phyloP scores from a whole-genome alignment of 1,140 invertebrate species.

The Vollenhovia emeryi region DNA sequence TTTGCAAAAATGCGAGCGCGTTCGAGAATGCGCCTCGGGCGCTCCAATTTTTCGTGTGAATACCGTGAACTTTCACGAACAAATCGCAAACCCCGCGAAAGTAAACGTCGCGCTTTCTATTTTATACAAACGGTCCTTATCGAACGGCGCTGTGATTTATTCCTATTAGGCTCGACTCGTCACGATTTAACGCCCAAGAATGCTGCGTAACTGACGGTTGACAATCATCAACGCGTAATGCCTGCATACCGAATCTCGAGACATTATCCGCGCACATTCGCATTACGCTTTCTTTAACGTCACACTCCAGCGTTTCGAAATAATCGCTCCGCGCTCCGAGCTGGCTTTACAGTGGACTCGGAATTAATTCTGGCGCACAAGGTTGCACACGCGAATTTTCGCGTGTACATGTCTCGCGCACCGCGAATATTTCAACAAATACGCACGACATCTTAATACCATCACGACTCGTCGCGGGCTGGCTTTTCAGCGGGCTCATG shows the following conservation, averaged over 20 bases:
- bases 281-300: conserved; percentile 48
- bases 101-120: conserved; percentile 23
- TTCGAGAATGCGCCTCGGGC: conserved; percentile 20
- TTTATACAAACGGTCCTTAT: not conserved
- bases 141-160: conserved; percentile 13
- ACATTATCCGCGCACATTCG: conserved; percentile 42
- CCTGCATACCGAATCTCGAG: conserved; percentile 18
- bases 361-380: conserved; percentile 56
- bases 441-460: conserved; percentile 58
- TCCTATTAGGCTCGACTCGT: not conserved
- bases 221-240: conserved; percentile 28
- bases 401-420: conserved; percentile 50
- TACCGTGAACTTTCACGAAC: conserved; percentile 52
- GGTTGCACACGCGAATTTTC: conserved; percentile 53
- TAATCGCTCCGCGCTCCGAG: conserved; percentile 45
- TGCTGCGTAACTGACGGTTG: not conserved
- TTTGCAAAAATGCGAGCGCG: conserved; percentile 24
- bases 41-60: conserved; percentile 45
- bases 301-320: conserved; percentile 45
- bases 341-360: conserved; percentile 48
- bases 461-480: conserved; percentile 51
- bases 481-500: conserved; percentile 56
- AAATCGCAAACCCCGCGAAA: conserved; percentile 11
- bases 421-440: conserved; percentile 59
- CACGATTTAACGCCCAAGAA: not conserved